Conservation (phyloP, 2,888 invertebrate species). For the Axea sp. region DNA sequence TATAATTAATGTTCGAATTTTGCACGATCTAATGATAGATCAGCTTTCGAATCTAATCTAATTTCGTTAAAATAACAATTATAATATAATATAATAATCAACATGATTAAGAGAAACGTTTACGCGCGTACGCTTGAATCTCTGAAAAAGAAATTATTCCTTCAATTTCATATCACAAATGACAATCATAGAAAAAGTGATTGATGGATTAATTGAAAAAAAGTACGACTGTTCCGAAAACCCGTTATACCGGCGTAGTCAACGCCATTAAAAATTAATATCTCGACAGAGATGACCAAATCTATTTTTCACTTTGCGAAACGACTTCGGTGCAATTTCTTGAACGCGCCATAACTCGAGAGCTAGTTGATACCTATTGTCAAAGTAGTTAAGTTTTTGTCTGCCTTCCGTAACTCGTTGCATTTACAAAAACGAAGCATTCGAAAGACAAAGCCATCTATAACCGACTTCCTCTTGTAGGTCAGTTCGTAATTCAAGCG, state of each 20-base stretch:
- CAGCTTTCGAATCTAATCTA: conserved; percentile 39
- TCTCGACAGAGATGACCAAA: conserved; percentile 15
- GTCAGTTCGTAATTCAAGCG: conserved; percentile 14
- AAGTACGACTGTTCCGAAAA: conserved; percentile 8
- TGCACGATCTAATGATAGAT: conserved; percentile 35
- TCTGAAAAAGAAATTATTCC: conserved; percentile 18
- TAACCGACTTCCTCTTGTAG: conserved; percentile 10
- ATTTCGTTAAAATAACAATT: conserved; percentile 20
- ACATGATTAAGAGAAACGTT: background rate
- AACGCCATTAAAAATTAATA: conserved; percentile 38
- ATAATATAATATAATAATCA: conserved; percentile 10
- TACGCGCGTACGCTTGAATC: background rate
- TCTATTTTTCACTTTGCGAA: conserved; percentile 28
- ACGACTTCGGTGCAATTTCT: conserved; percentile 30
- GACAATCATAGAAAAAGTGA: conserved; percentile 35
- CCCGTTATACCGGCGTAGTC: conserved; percentile 15
- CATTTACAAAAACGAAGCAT: conserved; percentile 5
- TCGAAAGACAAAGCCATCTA: conserved; percentile 6
- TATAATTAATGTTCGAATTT: conserved; percentile 39
- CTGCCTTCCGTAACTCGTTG: conserved; percentile 14
- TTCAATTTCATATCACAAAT: conserved; percentile 1
- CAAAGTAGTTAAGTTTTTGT: conserved; percentile 41
- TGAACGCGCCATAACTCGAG: conserved; percentile 20
- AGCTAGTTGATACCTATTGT: conserved; percentile 36
- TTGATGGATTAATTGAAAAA: conserved; percentile 50